Evolutionary conservation across 2,888 invertebrate species (phyloP), one percentile per base, ranked within the genome.

Genomic region (Pandemis cinnamomeana): DNA sequence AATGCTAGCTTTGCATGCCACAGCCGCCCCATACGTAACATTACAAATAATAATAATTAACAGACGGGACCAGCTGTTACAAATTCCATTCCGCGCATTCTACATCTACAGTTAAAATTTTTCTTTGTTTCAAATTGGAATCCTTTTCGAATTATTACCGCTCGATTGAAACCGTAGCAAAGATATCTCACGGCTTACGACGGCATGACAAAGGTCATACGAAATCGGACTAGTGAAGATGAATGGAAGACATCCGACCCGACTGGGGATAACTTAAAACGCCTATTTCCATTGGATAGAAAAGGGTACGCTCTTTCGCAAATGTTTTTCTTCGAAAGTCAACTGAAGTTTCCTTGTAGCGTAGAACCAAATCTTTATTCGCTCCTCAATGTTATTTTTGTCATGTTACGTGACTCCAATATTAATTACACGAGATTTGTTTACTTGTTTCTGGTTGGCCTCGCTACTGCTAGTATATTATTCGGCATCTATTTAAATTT

Each of bases 21-120:
- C 20, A 11, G 46, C 61, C 72, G 69, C 72, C 72, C 67, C 72
- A 48, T 62, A 70, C 70, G 70, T 62, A 60, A 61, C 27, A 11
- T 27, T 27, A 58, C 42, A 67, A 67, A 36, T 63, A 68, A 68
- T 51, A 55, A 55, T 55, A 51, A 36, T n/a, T 51, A 58, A 20
- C 55, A 69, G 60, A 51, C 62, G 55, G 53, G 10, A 66, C 72
- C 72, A 69, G 69, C 69, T 72, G 72, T 71, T 71, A 66, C 3
- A 48, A 36, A 70, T 51, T 48, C 60, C 70, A 73, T 15, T 70
- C 70, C 73, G 66, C 73, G 73, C 70, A 60, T 60, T n/a, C 41
- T 0, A 61, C 36, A 66, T n/a, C 41, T 3, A 61, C 36, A 41
- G 42, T 46, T 68, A 58, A 11, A 44, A 68, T 66, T 60, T 61